Evolutionary conservation across 1,140 invertebrate genomes (phyloP), one percentile per base, ranked within the genome.

Genomic region (Nasonia vitripennis): DNA sequence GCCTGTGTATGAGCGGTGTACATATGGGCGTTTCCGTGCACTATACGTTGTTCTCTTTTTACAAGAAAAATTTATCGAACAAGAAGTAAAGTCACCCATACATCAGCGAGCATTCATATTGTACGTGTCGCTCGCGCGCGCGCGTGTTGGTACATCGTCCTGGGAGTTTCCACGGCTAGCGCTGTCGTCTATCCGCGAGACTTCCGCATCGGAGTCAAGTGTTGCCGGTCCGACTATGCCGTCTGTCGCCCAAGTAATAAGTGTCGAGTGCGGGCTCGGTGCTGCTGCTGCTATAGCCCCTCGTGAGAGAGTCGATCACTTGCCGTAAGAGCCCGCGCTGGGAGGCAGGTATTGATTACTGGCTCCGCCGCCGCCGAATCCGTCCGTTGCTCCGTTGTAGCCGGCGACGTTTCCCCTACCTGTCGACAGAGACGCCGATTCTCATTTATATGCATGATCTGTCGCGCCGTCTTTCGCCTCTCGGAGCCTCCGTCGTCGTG

Each of bases 321-420:
- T 92, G 88, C 89, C 90, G 86, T 91, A 92, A 89, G 83, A 87
- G 81, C 84, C 80, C 87, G 74, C 86, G 75, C 88, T 89, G 11
- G 92, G 90, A 78, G 92, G 91, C 87, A 92, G 87, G 87, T 93
- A 93, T 91, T 92, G 92, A 92, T 93, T 92, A 55, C 87, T 86
- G 78, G 20, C 48, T 37, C 89, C 80, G 74, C 91, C 27, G 27
- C 1, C 83, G 27, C 87, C 88, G 14, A 81, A 86, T 37, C 82
- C 86, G 27, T 71, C 73, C 34, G 78, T 34, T 89, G 80, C 78
- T 90, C 89, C 78, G 85, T 86, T 88, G 48, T 78, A 83, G 6
- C 83, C 87, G 73, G 84, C 86, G 77, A 88, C 88, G 73, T 86
- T 86, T 27, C 86, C 88, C 81, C 89, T 88, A 87, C 89, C 91